Percentiles rank a stretch among this genome's conserved stretches.
Evolutionary conservation across 2,797 vertebrate species (phyloP).

Genomic region (Menidia menidia): DNA sequence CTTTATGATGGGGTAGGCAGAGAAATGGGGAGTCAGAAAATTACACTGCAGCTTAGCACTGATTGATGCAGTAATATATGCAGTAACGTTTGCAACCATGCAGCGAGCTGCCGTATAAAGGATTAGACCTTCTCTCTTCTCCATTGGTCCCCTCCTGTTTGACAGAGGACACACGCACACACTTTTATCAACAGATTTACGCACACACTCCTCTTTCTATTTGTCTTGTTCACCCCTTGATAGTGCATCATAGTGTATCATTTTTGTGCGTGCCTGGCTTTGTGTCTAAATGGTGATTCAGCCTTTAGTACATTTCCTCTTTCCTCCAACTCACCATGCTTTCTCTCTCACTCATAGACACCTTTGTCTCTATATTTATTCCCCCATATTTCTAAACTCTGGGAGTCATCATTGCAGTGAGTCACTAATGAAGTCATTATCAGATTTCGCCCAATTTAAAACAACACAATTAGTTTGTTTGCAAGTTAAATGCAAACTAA

Average conservation of each 20-base stretch:
- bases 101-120: slow-evolving; percentile 72
- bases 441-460: slow-evolving; percentile 78
- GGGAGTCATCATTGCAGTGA: slow-evolving; percentile 72
- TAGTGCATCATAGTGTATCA: slow-evolving; percentile 37
- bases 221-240: slow-evolving; percentile 50
- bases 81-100: slow-evolving; percentile 82
- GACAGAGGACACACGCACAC: slow-evolving; percentile 40
- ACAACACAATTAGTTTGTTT: slow-evolving; percentile 85
- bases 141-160: slow-evolving; percentile 54
- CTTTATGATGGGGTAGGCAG: slow-evolving; percentile 82
- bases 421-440: slow-evolving; percentile 86
- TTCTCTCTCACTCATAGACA: slow-evolving; percentile 16
- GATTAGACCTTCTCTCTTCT: slow-evolving; percentile 71
- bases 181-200: slow-evolving; percentile 8
- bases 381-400: slow-evolving; percentile 51
- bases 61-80: slow-evolving; percentile 84
- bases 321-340: slow-evolving; percentile 25
- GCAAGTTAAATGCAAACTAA: slow-evolving; percentile 80
- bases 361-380: slow-evolving; percentile 41
- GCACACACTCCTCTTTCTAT: slow-evolving; percentile 44
- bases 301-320: slow-evolving; percentile 35
- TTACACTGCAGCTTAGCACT: slow-evolving; percentile 85
- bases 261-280: slow-evolving; percentile 33
- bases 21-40: slow-evolving; percentile 85
- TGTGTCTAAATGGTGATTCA: slow-evolving; percentile 43